Evolutionary conservation across 2,888 invertebrate genomes (phyloP), one percentile per base, ranked within the genome.

Genomic region (Mythimna albipuncta): DNA sequence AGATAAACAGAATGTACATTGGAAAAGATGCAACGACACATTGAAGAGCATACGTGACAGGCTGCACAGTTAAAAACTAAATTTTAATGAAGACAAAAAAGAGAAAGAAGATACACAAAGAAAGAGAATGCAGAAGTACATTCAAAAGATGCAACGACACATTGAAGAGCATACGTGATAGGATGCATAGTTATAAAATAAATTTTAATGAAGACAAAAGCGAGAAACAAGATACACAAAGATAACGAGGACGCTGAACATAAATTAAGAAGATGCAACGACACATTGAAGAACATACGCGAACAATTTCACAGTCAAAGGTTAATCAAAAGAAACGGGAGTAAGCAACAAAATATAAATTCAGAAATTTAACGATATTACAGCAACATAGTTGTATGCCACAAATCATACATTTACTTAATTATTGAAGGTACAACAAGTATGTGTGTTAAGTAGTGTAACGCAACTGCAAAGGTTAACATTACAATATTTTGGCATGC

Each of bases 401-500:
- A 64, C 67, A 72, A 69, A 82, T 77, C 64, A 65, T 41, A 83
- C 52, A 68, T 69, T 83, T 73, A 69, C 69, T 73, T 73, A 59
- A 73, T 83, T 63, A 71, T 26, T 13, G 0, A 10, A n/a, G 59
- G 80, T 83, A 47, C 47, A 5, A 47, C 47, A 5, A 47, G 16
- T 50, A 79, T 73, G 44, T 73, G 74, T 79, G 80, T 79, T 83
- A 79, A 79, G 41, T 54, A 59, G 35, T 26, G 55, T 19, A 65
- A 52, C 63, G 83, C 74, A 69, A 80, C 21, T 61, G 16, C 52
- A 83, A 83, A 83, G 73, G 79, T 80, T 66, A 83, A 59, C 35
- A 79, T 83, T 83, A 67, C 69, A 80, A 83, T 67, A 75, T 69
- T 69, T 62, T 52, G 64, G 61, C 57, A 54, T 66, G 38, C 54